Conservation (phyloP, 2,113 vertebrate species). For the Elgaria multicarinata region DNA sequence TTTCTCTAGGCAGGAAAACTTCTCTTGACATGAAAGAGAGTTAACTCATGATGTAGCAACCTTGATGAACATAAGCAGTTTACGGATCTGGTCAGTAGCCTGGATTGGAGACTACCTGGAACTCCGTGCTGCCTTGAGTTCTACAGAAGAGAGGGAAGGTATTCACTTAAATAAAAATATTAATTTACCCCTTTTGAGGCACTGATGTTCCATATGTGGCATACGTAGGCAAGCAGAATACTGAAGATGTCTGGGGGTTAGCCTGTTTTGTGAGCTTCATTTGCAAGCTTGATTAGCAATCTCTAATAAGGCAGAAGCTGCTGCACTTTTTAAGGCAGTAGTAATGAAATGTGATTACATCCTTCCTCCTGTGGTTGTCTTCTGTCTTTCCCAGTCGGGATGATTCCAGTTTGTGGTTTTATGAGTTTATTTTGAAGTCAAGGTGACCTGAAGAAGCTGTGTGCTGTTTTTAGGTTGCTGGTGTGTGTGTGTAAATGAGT, state of each 20-base stretch:
- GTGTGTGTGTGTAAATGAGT: background rate
- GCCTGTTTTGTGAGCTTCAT: background rate
- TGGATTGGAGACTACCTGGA: background rate
- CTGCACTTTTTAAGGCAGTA: background rate
- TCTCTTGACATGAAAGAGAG: background rate
- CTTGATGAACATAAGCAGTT: background rate
- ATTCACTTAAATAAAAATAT: background rate
- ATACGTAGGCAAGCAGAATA: background rate
- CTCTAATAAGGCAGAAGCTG: background rate
- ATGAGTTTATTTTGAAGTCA: constrained; percentile 3
- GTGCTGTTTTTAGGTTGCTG: background rate
- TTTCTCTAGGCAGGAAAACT: background rate
- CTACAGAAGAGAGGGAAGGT: background rate
- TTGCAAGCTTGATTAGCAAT: background rate
- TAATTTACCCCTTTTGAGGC: background rate
- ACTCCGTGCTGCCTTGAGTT: background rate
- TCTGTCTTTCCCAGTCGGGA: background rate
- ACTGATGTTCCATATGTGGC: background rate
- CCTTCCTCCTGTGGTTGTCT: background rate
- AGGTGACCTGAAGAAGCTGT: background rate
- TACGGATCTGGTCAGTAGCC: background rate
- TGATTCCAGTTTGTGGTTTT: background rate
- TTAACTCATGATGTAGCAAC: background rate
- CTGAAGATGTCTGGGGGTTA: background rate
- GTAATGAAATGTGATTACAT: background rate